Evolutionary conservation across 1,140 invertebrate genomes (phyloP), one percentile per base, ranked within the genome.

Genomic region (Plodia interpunctella): DNA sequence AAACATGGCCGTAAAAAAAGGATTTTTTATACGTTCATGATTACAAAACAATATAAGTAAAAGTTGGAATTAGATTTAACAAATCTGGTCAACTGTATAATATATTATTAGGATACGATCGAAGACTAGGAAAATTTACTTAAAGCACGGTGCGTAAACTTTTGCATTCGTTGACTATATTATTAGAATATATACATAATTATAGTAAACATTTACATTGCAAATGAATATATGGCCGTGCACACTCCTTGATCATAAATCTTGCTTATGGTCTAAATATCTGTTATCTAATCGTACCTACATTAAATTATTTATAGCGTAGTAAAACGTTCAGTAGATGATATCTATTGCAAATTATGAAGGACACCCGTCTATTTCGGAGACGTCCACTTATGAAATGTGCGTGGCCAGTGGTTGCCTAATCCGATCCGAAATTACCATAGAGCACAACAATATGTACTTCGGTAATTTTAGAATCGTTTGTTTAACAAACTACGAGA

Each of bases 301-400:
- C 61, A 62, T 66, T 59, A 63, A 63, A 66, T 66, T 64, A 38
- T 66, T 72, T 72, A 72, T 69, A 35, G 62, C 54, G 18, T 60
- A 57, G 38, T 72, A 68, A 72, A 72, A 68, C 62, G 59, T 62
- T 67, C 56, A 50, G 52, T 59, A 57, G 61, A 66, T 71, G 57
- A 54, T 59, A 58, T 66, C 56, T 59, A 53, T 59, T 58, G 61
- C 53, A 51, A 65, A 66, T 60, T 60, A 66, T 56, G 55, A 55
- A 63, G 60, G 63, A 44, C 61, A 53, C 15, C 18, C 28, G 53
- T 57, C 30, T 59, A 55, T 61, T 63, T 63, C 44, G n/a, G 52
- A 51, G 49, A 51, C 18, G 18, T 19, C 20, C 51, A 25, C 51
- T 53, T 53, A 25, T 13, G 51, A 53, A 53, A 53, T 53, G 5